Base-by-base conservation (phyloP, 2,113 vertebrate genomes). In the Furnarius figulus region DNA sequence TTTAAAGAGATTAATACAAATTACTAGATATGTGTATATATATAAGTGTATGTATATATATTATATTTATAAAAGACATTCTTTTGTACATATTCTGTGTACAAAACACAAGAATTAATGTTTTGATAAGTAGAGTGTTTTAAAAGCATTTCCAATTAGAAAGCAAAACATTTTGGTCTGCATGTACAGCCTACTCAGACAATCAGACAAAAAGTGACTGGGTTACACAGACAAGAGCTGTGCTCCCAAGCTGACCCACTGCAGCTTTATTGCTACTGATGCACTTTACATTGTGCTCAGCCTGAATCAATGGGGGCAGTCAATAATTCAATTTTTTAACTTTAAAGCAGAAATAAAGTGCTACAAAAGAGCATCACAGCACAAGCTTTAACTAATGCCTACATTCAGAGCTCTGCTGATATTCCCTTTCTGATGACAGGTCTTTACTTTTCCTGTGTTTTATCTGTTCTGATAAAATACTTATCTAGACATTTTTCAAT, bases 271-370 rank as follows among this genome's bases (percentile, higher is more conserved):
- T 78, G 49, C 70, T 46, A 17, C 18, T 37, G 37, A 73, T 19
- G 35, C 68, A 49, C 61, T 76, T 76, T 6, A 30, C 6, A 47
- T 37, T 1, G 1, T 35, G 56, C 70, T 87, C 68, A 78, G 70
- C 70, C 46, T 42, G n/a, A 91, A 28, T 55, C 74, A 68, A 16
- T 8, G 5, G 7, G 12, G 10, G 22, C 55, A 74, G 37, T 46
- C 73, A 50, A 52, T 39, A 78, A 35, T 35, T 52, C 13, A 3
- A 40, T 58, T 56, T 67, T 23, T 6, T 18, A 75, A 72, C 21
- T 68, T 83, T 50, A 88, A 72, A 72, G 35, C n/a, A 73, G 61
- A 92, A 85, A 78, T 35, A 46, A 90, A 76, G 24, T 16, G 40
- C 77, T 33, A 74, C 8, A 50, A 74, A 78, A 70, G 24, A 53